Evolutionary conservation across 2,797 vertebrate genomes (phyloP), one percentile per base, ranked within the genome.

Genomic region (Acomys russatus): DNA sequence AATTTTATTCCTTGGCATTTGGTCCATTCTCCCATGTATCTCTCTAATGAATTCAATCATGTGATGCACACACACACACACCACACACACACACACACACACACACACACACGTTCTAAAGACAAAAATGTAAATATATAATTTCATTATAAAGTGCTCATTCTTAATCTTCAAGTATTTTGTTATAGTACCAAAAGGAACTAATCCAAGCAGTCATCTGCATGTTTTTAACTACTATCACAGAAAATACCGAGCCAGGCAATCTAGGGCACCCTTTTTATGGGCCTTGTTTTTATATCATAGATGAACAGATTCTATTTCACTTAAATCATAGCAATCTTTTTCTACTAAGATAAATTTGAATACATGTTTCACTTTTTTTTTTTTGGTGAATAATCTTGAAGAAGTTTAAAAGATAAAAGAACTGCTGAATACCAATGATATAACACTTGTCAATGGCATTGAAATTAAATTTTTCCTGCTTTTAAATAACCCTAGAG

Each of bases 371-470:
- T 89, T 59, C 20, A 68, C 23, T 64, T 94, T 22, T 61, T n/a
- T n/a, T n/a, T 91, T 44, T 70, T 76, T 44, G 14, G 18, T 7
- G 28, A 84, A 68, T 93, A 84, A 91, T 64, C 38, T 90, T 90
- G 23, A 88, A 51, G 20, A 92, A 73, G 28, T n/a, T 89, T 83
- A 71, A 84, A 44, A 38, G 92, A 56, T 15, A 86, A 9, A 8
- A 44, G 30, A 91, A 91, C 9, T 28, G 89, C 38, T 54, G 20
- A 76, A 59, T 63, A 68, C 28, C 20, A 23, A 77, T 74, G 61
- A 88, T 68, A 80, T 78, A 85, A 82, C 77, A 79, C 30, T 92
- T 61, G 28, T 59, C 44, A 44, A 71, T 91, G 63, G 56, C 51
- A 66, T 1, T 49, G n/a, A 78, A 61, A 71, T 86, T 91, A 68